These are phyloP conservation scores for Chrysomela aeneicollis DNA, from an alignment of 2,888 invertebrate genomes.

Conservation along the genomic window DNA sequence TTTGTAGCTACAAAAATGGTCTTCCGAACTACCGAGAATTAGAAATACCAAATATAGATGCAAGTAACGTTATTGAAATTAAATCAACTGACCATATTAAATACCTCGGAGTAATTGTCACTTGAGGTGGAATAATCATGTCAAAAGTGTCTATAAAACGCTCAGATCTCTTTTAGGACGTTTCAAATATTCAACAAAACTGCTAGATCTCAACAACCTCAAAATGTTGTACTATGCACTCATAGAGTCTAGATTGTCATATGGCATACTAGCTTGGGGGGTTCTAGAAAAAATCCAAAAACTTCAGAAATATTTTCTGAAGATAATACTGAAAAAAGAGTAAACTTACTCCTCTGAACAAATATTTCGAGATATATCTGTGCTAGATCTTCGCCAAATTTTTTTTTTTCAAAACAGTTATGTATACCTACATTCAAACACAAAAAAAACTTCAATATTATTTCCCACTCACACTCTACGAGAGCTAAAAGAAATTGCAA, in stretches of 20 bases:
- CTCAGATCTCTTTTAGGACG: slow-evolving; percentile 4
- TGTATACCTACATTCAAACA: not conserved
- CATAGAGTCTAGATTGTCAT: slow-evolving; percentile 6
- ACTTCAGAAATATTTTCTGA: slow-evolving; percentile 14
- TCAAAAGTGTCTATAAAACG: slow-evolving; percentile 4
- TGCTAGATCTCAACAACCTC: not conserved
- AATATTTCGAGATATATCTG: slow-evolving; percentile 7
- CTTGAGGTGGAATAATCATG: slow-evolving; percentile 6
- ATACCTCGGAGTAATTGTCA: slow-evolving; percentile 12
- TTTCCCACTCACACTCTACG: too few relatives aligned
- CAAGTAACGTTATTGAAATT: not conserved
- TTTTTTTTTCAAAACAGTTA: slow-evolving; percentile 13
- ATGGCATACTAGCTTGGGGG: slow-evolving; percentile 15
- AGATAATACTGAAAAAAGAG: slow-evolving; percentile 12
- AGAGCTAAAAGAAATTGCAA: not conserved
- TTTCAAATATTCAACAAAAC: slow-evolving; percentile 12
- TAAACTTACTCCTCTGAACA: slow-evolving; percentile 6
- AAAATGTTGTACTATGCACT: slow-evolving; percentile 12
- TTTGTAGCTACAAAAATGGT: slow-evolving; percentile 8
- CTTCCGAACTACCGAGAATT: slow-evolving; percentile 10
- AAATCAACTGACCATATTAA: slow-evolving; percentile 1
- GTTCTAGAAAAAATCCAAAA: slow-evolving; percentile 10
- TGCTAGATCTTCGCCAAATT: slow-evolving; percentile 13
- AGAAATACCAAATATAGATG: slow-evolving; percentile 2
- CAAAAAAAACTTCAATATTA: not conserved